Base-by-base conservation (phyloP, 2,888 invertebrate genomes). In the Caenorhabditis parvicauda region DNA sequence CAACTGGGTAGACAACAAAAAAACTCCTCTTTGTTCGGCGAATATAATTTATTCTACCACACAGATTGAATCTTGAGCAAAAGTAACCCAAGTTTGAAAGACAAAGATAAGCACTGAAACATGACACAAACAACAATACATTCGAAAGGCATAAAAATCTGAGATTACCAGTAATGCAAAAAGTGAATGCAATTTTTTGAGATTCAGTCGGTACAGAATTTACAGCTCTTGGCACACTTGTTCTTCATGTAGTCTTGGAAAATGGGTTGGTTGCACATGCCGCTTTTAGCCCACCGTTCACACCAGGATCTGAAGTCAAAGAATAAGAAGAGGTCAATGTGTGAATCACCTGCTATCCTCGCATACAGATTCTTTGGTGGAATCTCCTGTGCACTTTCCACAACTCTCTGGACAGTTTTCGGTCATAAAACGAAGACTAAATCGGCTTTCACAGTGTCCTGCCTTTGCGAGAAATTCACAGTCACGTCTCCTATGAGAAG, bases 241-340 rank as follows among this genome's bases (percentile, higher is more conserved):
- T 58, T 54, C 19, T 60, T 54, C 79, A 79, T 80, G 56, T 80
- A 79, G 44, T 71, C 70, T 44, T 75, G 58, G 60, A 78, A 78
- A 32, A 77, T 65, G 0, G 63, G 62, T 43, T 74, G 71, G 4
- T 54, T 65, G 44, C 76, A 79, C 75, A 78, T 74, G 29, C 79
- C 79, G 46, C 67, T 72, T 42, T 57, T 60, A 3, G 79, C 79
- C 79, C 79, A 79, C 47, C 76, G 48, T 24, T 68, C 64, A 48
- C 79, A 79, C 79, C 77, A 77, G 6, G 72, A 67, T 51, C 75
- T 62, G 42, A 48, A 55, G 45, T 22, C 22, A 25, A 25, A 41
- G 25, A 47, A 47, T 29, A 50, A 22, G 14, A 42, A 5, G 28
- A 2, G 21, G 24, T 14, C 1, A 25, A n/a, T 28, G 2, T 9